phyloP scores from a whole-genome alignment of 2,797 vertebrate genomes.

The Trematomus bernacchii region DNA sequence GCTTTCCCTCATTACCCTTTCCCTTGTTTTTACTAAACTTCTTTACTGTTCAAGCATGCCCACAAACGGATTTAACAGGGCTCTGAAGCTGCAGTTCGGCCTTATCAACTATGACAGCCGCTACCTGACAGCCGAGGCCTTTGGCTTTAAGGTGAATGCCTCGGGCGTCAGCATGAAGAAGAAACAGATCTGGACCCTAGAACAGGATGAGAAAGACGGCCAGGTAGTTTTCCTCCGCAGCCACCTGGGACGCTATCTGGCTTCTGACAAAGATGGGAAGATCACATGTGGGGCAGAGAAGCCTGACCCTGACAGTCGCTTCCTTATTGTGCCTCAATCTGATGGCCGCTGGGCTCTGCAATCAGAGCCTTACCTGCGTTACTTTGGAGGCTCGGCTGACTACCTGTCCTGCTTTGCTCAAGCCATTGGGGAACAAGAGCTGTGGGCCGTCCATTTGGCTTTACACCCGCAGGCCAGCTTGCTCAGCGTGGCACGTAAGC shows the following conservation, averaged over 20 bases:
- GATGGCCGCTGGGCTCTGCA: slow-evolving; percentile 96
- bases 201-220: slow-evolving; percentile 89
- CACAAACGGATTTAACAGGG: slow-evolving; percentile 92
- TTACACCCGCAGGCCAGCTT: slow-evolving; percentile 96
- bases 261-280: slow-evolving; percentile 92
- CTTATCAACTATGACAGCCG: slow-evolving; percentile 93
- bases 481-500: slow-evolving; percentile 93
- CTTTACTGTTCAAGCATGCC: slow-evolving; percentile 86
- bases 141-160: slow-evolving; percentile 97
- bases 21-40: slow-evolving; percentile 49
- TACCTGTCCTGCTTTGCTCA: slow-evolving; percentile 95
- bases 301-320: slow-evolving; percentile 89
- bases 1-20: slow-evolving; percentile 53
- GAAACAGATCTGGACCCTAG: slow-evolving; percentile 96
- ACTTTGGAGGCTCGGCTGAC: slow-evolving; percentile 94
- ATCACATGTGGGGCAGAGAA: slow-evolving; percentile 91
- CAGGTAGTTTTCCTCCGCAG: slow-evolving; percentile 93
- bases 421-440: slow-evolving; percentile 90
- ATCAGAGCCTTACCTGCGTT: slow-evolving; percentile 91
- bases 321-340: slow-evolving; percentile 92
- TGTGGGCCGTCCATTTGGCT: slow-evolving; percentile 96
- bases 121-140: slow-evolving; percentile 95
- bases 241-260: slow-evolving; percentile 94
- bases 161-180: slow-evolving; percentile 93
- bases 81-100: slow-evolving; percentile 96